Conservation (phyloP, 2,113 vertebrate species). For the Megalops atlanticus region DNA sequence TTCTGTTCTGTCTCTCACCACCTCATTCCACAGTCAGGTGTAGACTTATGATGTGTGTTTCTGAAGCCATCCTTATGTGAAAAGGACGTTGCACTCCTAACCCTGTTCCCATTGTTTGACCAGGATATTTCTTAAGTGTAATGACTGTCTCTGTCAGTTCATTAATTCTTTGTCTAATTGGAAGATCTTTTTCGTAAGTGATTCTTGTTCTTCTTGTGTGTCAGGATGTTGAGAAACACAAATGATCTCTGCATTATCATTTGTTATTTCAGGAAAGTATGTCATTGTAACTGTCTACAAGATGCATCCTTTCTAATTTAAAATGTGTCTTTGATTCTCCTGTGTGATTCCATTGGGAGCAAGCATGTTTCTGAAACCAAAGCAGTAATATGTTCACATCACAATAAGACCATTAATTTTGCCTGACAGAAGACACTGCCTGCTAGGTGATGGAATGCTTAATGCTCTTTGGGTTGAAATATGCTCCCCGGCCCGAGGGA, state of each 20-base stretch:
- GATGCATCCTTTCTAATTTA: not conserved
- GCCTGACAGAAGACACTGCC: not conserved
- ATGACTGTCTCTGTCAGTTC: slow-evolving; percentile 23
- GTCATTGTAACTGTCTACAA: slow-evolving; percentile 5
- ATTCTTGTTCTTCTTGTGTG: slow-evolving; percentile 15
- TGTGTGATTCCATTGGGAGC: slow-evolving; percentile 25
- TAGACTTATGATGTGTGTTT: not conserved
- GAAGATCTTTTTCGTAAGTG: slow-evolving; percentile 27
- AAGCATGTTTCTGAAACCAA: not conserved
- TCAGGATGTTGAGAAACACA: not conserved
- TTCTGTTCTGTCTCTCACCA: not conserved
- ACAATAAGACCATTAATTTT: not conserved
- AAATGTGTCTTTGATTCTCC: slow-evolving; percentile 4
- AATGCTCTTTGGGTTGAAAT: not conserved
- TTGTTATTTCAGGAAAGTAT: not conserved
- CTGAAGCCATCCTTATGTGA: not conserved
- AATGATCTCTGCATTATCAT: not conserved
- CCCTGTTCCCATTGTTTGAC: slow-evolving; percentile 12
- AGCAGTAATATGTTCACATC: slow-evolving; percentile 10
- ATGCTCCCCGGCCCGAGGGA: not conserved
- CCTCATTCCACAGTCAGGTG: no score
- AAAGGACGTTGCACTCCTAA: not conserved
- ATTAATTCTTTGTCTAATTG: slow-evolving; percentile 37
- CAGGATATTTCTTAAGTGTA: slow-evolving; percentile 9
- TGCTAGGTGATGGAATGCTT: not conserved